These are phyloP conservation scores for Anoura caudifer DNA, from an alignment of 2,113 vertebrate species.

Conservation along the genomic window DNA sequence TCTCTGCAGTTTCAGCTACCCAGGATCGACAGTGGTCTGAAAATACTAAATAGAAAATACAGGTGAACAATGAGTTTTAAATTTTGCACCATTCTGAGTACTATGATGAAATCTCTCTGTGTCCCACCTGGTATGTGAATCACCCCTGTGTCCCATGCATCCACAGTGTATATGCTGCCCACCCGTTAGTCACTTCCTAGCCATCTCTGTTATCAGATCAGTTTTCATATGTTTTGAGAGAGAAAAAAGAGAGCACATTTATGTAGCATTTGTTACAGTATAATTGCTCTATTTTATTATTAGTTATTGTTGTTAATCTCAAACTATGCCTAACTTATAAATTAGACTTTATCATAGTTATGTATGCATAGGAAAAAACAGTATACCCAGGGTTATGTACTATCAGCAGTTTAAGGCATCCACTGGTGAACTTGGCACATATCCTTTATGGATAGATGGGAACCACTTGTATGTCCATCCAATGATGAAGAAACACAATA, in stretches of 20 bases:
- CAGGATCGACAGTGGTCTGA: background rate
- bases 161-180: background rate
- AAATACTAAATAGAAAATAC: background rate
- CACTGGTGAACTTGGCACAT: background rate
- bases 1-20: background rate
- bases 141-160: background rate
- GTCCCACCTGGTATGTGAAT: background rate
- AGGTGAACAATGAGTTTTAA: background rate
- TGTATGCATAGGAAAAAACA: background rate
- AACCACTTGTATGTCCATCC: background rate
- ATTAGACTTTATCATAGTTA: background rate
- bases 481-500: background rate
- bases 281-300: background rate
- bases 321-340: background rate
- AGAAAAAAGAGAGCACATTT: background rate
- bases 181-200: background rate
- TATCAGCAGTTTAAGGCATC: background rate
- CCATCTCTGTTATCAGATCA: background rate
- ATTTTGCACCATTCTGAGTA: background rate
- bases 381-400: background rate
- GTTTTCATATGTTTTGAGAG: background rate
- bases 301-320: background rate
- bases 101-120: background rate
- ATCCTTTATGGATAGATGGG: background rate
- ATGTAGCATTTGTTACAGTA: background rate